These are phyloP conservation scores for Drosophila lacteicornis DNA, from an alignment of 1,140 invertebrate genomes.

Conservation along the genomic window DNA sequence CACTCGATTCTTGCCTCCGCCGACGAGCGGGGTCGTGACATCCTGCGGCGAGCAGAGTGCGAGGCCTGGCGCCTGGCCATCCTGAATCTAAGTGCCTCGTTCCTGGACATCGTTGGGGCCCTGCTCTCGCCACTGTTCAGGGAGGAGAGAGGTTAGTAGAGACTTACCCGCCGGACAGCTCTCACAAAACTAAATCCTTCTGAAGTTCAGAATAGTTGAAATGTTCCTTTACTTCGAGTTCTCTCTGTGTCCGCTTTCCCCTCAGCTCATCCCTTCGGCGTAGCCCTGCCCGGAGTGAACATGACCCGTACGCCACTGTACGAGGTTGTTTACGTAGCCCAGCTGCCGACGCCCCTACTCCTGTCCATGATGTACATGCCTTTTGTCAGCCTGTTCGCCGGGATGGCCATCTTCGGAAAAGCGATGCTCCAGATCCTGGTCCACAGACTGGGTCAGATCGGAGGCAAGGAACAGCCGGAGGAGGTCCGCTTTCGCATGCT, in stretches of 20 bases:
- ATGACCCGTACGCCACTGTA: conserved; percentile 68
- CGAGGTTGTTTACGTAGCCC: conserved; percentile 68
- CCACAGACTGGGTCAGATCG: conserved; percentile 47
- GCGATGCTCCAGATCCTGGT: conserved; percentile 68
- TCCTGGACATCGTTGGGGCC: conserved; percentile 66
- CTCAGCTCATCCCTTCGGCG: conserved; percentile 73
- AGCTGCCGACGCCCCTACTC: conserved; percentile 63
- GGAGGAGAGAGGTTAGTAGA: conserved; percentile 53
- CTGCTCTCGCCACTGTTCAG: conserved; percentile 63
- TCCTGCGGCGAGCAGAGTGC: conserved; percentile 38
- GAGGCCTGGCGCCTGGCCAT: conserved; percentile 59
- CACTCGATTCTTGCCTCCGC: conserved; percentile 24
- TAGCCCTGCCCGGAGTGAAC: conserved; percentile 67
- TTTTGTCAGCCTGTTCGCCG: conserved; percentile 76
- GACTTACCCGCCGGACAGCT: not conserved
- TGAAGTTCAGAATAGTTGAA: not conserved
- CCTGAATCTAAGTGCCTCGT: conserved; percentile 69
- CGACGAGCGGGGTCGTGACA: conserved; percentile 23
- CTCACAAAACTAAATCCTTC: not conserved
- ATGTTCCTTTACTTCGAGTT: not conserved
- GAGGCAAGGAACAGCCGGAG: conserved; percentile 6
- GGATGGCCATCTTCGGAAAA: conserved; percentile 75
- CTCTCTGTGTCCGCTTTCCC: no score
- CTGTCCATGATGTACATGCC: conserved; percentile 79
- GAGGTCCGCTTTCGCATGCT: conserved; percentile 36